These are phyloP conservation scores for Phyllotis vaccarum DNA, from an alignment of 2,797 vertebrate genomes.

Conservation along the genomic window DNA sequence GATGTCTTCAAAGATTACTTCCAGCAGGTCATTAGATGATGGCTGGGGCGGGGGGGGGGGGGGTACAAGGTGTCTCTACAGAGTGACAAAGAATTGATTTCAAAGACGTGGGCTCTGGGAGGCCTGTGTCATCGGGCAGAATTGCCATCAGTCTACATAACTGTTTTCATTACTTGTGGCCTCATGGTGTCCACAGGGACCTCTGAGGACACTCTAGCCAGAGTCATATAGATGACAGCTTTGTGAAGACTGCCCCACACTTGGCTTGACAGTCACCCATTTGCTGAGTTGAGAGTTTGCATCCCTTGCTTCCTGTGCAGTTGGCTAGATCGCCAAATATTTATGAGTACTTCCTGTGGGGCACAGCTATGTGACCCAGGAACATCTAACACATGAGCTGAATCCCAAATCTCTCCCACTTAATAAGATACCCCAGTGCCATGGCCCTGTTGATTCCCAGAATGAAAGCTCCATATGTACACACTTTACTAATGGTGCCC, in stretches of 20 bases:
- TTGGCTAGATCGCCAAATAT: constrained; percentile 51
- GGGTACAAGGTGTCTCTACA: too few relatives aligned
- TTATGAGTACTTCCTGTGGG: constrained; percentile 54
- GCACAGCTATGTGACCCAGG: background rate
- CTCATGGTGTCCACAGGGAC: background rate
- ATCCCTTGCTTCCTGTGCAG: constrained; percentile 24
- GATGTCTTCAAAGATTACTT: background rate
- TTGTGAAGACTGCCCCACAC: background rate
- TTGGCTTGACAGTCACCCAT: constrained; percentile 44
- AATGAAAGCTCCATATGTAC: background rate
- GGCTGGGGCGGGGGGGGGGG: background rate
- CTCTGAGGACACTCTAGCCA: background rate
- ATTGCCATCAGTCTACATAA: fast-evolving
- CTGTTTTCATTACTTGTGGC: fast-evolving
- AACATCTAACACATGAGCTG: background rate
- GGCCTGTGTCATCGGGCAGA: fast-evolving
- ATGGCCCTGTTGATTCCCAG: background rate
- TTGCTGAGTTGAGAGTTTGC: constrained; percentile 40
- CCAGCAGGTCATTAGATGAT: background rate
- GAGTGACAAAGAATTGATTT: background rate
- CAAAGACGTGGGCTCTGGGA: background rate
- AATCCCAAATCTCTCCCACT: background rate
- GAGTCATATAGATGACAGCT: background rate
- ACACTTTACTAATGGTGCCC: background rate
- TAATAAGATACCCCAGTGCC: background rate